Evolutionary conservation across 2,888 invertebrate species (phyloP), one percentile per base, ranked within the genome.

Genomic region (Anarsia innoxiella): DNA sequence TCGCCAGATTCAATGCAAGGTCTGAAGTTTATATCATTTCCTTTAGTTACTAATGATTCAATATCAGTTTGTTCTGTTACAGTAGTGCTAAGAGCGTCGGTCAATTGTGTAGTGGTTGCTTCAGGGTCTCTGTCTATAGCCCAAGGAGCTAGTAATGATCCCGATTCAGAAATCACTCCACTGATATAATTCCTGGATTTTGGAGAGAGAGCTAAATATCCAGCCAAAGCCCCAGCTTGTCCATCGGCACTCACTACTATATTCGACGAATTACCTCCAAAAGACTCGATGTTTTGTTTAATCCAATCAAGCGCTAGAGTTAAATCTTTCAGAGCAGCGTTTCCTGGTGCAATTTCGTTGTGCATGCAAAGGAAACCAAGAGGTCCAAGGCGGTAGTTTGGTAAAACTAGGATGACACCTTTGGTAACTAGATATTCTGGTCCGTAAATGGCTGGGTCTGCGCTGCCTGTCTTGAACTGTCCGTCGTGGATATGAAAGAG

Each of bases 401-500:
- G 78, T 39, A 79, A 42, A 25, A 80, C 69, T 11, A 79, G 41
- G 32, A 76, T 70, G 3, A 77, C 42, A 14, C 59, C 66, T 40
- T 66, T 52, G 1, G 59, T 33, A 1, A 72, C 70, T 10, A 79
- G 44, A 41, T 73, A 54, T 27, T 76, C 66, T 2, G 86, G 80
- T 1, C 74, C 76, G 38, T 77, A 80, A 13, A 64, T 48, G 1
- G 45, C 41, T 1, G 77, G 77, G 36, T 77, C 53, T 1, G 73
- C 79, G 32, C 77, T 74, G 9, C 79, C 79, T 1, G 36, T 39
- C 2, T 45, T 45, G 30, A 72, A 78, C 27, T 66, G 59, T 14
- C 79, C 73, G 34, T 68, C 79, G 41, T 86, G 79, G 27, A 86
- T 74, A 37, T 79, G 66, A 33, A 80, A 74, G 1, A 80, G 54